Base-by-base conservation (phyloP, 2,888 invertebrate species). In the Syrista parreyssii region DNA sequence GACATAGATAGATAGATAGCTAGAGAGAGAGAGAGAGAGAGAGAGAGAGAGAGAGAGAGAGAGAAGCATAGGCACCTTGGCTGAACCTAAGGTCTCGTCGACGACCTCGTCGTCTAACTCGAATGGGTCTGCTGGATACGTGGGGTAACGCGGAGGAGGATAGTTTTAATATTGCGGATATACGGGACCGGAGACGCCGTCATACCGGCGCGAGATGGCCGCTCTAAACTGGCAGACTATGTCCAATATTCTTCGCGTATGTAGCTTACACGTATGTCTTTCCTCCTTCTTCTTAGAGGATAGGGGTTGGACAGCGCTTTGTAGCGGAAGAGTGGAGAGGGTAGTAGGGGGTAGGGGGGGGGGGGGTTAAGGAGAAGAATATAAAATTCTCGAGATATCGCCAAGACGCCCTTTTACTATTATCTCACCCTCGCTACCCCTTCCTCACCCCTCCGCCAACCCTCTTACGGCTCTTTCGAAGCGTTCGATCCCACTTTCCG, bases 131-230 rank as follows among this genome's bases (percentile, higher is more conserved):
- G 73, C 40, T 68, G 15, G 73, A 74, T 36, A 35, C 55, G 35
- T 30, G 69, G 55, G 55, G 34, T 32, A 74, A 55, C 72, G 35
- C 35, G 77, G 72, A 68, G 34, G 73, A n/a, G 78, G 55, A 78
- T 78, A 78, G 78, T 78, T 78, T 78, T 78, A 78, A 78, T 78
- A 78, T 78, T 75, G 78, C 78, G 78, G 78, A 75, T 78, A 75
- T 78, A 78, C 74, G 78, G 75, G 69, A 68, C 75, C 68, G 72
- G 34, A 74, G 78, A 78, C 71, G 75, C 75, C 75, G 75, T 78
- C 78, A 75, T 78, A 74, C 68, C 75, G 73, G 75, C 71, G 77
- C 77, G 78, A 78, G 78, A 78, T 78, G 78, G 78, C 75, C 78
- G 78, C 72, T 78, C 78, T 78, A 78, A 78, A 78, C 77, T 68